A percentile compares a stretch with the other conserved stretches of the same genome.
These are phyloP conservation scores for Sylvicola fuscatus DNA, from an alignment of 2,888 invertebrate genomes.

Conservation along the genomic window DNA sequence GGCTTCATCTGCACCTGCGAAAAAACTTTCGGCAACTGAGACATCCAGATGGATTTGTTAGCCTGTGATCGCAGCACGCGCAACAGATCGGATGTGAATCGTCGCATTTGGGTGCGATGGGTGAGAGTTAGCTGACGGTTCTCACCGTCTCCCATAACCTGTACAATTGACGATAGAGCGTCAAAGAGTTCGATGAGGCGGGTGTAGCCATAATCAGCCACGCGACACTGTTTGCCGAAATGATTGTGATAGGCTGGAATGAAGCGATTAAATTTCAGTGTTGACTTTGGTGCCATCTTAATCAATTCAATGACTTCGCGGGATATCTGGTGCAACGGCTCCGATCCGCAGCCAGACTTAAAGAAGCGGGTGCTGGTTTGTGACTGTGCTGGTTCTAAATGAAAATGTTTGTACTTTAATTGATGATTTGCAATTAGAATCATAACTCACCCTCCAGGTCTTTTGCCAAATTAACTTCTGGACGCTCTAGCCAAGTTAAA, in stretches of 20 bases:
- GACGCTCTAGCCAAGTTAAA: conserved; percentile 8
- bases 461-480: neutral
- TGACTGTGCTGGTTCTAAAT: neutral
- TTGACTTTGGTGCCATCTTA: conserved; percentile 60
- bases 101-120: conserved; percentile 67
- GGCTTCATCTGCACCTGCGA: conserved; percentile 30
- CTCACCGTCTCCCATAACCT: conserved; percentile 80
- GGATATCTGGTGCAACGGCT: conserved; percentile 45
- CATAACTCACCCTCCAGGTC: neutral
- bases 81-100: conserved; percentile 80
- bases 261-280: conserved; percentile 65
- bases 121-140: conserved; percentile 72
- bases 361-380: conserved; percentile 8
- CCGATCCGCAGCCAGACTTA: conserved; percentile 16
- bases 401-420: too few species aligned
- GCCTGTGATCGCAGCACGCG: conserved; percentile 66
- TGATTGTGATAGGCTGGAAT: conserved; percentile 94
- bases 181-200: conserved; percentile 80
- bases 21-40: conserved; percentile 51
- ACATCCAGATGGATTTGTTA: conserved; percentile 47
- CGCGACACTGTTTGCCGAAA: conserved; percentile 86
- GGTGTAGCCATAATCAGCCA: conserved; percentile 91
- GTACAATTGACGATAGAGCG: conserved; percentile 67
- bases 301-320: conserved; percentile 73
- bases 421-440: too few species aligned